phyloP scores from a whole-genome alignment of 1,140 invertebrate species.

The Pentalonia nigronervosa region DNA sequence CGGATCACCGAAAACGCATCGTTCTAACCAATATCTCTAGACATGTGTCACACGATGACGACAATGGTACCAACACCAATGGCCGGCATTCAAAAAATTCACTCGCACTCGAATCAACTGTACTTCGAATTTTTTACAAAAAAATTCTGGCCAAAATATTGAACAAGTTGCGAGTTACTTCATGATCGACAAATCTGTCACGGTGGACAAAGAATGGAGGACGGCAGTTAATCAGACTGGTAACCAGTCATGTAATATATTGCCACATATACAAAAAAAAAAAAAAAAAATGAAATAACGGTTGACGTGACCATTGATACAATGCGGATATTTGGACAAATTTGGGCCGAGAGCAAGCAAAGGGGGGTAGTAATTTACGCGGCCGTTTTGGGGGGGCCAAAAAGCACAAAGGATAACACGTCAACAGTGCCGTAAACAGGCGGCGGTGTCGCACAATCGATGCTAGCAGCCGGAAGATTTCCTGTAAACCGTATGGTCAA shows the following conservation, averaged over 20 bases:
- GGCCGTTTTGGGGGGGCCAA: too few species aligned
- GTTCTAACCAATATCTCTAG: conserved; percentile 6
- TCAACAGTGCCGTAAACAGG: background rate
- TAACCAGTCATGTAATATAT: background rate
- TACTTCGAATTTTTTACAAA: too few species aligned
- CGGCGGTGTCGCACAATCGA: background rate
- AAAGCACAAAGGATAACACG: background rate
- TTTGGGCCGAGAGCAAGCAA: accelerated
- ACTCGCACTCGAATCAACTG: too few species aligned
- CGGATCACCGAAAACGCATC: background rate
- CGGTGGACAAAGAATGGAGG: background rate
- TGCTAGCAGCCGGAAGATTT: background rate
- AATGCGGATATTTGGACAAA: background rate
- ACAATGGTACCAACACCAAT: conserved; percentile 26
- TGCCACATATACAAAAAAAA: conserved; percentile 5
- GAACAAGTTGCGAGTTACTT: background rate
- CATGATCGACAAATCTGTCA: background rate
- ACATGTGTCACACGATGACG: background rate
- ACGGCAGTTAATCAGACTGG: background rate
- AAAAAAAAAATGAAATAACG: background rate
- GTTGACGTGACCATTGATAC: background rate
- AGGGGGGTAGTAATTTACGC: background rate
- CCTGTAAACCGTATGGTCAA: background rate
- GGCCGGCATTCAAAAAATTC: background rate
- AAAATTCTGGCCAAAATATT: background rate